phyloP scores from a whole-genome alignment of 2,888 invertebrate genomes.

The Spisula subtruncata region DNA sequence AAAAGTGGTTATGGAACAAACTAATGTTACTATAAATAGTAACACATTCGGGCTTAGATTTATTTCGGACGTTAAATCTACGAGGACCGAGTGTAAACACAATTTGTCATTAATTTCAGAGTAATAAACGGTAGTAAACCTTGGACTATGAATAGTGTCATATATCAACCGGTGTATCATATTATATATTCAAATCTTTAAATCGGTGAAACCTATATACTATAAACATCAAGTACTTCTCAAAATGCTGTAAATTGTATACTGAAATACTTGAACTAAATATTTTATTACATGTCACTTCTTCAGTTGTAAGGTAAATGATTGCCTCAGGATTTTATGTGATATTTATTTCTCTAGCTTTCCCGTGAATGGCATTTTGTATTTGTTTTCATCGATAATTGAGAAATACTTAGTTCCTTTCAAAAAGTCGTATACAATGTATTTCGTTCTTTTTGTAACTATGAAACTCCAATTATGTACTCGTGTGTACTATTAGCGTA shows the following conservation, averaged over 20 bases:
- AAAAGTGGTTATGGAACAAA: too few species aligned
- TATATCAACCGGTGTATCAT: background rate
- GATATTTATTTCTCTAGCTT: background rate
- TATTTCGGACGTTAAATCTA: too few species aligned
- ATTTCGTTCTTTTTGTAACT: background rate
- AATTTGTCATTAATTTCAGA: too few species aligned
- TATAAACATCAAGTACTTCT: background rate
- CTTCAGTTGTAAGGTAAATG: background rate
- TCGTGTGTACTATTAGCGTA: too few species aligned
- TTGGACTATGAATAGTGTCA: background rate
- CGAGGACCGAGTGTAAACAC: too few species aligned
- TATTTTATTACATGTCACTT: background rate
- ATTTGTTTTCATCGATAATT: background rate
- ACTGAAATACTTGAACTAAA: background rate
- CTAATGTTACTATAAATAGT: too few species aligned
- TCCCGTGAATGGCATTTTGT: background rate
- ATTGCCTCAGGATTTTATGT: background rate
- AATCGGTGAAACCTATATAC: conserved; percentile 3
- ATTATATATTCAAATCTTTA: background rate
- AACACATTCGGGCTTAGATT: too few species aligned
- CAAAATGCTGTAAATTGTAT: conserved; percentile 5
- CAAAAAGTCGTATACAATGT: background rate
- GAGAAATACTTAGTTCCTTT: background rate
- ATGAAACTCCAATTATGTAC: too few species aligned
- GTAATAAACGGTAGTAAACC: too few species aligned